Conservation (phyloP, 2,888 invertebrate species). For the Clitarchus hookeri region DNA sequence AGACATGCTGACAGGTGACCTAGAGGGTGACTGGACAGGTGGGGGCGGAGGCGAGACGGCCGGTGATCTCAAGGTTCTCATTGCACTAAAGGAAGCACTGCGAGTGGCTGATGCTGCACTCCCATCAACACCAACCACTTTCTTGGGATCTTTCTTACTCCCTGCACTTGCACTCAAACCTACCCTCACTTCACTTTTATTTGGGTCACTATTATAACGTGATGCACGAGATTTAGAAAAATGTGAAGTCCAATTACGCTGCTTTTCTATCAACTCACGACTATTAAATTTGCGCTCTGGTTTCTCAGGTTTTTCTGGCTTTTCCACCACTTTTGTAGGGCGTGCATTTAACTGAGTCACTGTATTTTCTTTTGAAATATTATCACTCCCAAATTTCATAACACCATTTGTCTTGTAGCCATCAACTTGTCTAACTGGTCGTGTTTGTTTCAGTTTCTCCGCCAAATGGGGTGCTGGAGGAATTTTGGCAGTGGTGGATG, state of each 20-base stretch:
- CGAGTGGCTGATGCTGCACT: constrained; percentile 52
- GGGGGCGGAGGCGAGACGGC: constrained; percentile 58
- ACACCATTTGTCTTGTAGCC: constrained; percentile 29
- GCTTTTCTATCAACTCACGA: constrained; percentile 86
- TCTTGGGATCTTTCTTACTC: constrained; percentile 32
- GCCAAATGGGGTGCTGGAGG: not conserved
- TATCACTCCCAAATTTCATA: constrained; percentile 27
- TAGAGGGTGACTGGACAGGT: constrained; percentile 29
- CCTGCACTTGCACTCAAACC: constrained; percentile 44
- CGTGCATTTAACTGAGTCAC: not conserved
- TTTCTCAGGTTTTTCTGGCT: constrained; percentile 75
- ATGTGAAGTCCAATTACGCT: constrained; percentile 90
- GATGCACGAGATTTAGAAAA: constrained; percentile 73
- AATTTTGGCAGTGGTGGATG: not conserved
- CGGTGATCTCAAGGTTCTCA: constrained; percentile 52
- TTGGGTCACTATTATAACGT: constrained; percentile 67
- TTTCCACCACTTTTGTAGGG: constrained; percentile 7
- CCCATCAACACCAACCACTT: not conserved
- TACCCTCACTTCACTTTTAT: constrained; percentile 60
- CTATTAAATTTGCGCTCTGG: constrained; percentile 82
- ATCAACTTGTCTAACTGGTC: constrained; percentile 22
- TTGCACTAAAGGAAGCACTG: constrained; percentile 64
- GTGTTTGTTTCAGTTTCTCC: constrained; percentile 11
- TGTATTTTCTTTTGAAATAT: constrained; percentile 20
- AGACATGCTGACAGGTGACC: constrained; percentile 43